Percentiles rank a stretch among this genome's conserved stretches.
These are phyloP conservation scores for Aphaenogaster ashmeadi DNA, from an alignment of 1,140 invertebrate genomes.

Conservation along the genomic window DNA sequence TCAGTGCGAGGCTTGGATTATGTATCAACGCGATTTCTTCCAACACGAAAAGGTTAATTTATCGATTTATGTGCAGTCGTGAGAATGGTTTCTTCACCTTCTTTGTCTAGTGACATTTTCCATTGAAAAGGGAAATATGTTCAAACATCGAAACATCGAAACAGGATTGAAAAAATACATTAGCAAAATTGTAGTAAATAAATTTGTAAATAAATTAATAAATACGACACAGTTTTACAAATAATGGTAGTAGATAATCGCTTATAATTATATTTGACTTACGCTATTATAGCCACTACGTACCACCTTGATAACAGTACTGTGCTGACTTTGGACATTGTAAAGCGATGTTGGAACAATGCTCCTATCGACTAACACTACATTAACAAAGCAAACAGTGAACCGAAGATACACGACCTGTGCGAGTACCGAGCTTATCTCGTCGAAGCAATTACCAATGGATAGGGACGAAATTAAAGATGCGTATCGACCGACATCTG, in stretches of 20 bases:
- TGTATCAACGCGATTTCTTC: neutral
- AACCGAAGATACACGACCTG: constrained; percentile 49
- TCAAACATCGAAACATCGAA: neutral
- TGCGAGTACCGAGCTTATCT: constrained; percentile 75
- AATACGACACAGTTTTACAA: neutral
- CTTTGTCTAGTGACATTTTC: constrained; percentile 48
- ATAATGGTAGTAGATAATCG: neutral
- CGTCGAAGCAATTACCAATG: constrained; percentile 81
- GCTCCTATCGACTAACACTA: neutral
- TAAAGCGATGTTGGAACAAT: constrained; percentile 62
- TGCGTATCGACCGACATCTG: constrained; percentile 82
- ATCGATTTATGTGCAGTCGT: neutral
- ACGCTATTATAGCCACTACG: neutral
- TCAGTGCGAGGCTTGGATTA: neutral
- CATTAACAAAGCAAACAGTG: constrained; percentile 74
- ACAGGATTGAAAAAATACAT: neutral
- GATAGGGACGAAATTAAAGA: constrained; percentile 82
- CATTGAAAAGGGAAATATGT: constrained; percentile 50
- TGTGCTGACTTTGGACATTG: constrained; percentile 18
- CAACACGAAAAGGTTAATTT: neutral
- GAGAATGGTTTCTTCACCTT: neutral
- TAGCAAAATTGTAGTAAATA: neutral
- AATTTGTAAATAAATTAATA: neutral
- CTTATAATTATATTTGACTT: neutral
- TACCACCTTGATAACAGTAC: constrained; percentile 9